Evolutionary conservation across 2,888 invertebrate genomes (phyloP).

Genomic region (Limenitis camilla): DNA sequence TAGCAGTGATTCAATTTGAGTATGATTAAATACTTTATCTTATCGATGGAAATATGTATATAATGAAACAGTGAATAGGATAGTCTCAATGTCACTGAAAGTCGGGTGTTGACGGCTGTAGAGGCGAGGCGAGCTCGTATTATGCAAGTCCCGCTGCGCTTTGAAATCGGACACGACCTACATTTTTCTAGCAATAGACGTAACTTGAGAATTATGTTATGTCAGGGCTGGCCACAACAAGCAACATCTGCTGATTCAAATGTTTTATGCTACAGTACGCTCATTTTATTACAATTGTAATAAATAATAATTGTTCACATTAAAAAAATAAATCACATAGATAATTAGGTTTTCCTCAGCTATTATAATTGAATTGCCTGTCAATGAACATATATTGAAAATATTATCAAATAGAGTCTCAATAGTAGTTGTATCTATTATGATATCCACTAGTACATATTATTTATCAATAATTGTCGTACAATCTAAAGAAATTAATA

Average conservation of each 20-base stretch:
- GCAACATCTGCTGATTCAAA: slow-evolving; percentile 6
- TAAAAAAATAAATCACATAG: no score
- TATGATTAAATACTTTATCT: slow-evolving; percentile 22
- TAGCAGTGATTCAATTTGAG: slow-evolving; percentile 22
- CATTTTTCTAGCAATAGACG: slow-evolving; percentile 59
- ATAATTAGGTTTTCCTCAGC: no score
- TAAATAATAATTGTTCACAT: no score
- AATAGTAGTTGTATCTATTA: neutral
- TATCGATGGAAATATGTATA: slow-evolving; percentile 18
- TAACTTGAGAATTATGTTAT: slow-evolving; percentile 52
- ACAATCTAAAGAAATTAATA: neutral
- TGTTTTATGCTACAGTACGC: neutral
- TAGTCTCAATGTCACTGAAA: slow-evolving; percentile 22
- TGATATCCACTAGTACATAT: neutral
- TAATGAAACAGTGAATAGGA: slow-evolving; percentile 7
- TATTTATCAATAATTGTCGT: neutral
- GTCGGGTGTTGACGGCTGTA: slow-evolving; percentile 10
- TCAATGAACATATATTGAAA: no score
- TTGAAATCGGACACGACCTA: slow-evolving; percentile 61
- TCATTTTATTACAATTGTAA: neutral
- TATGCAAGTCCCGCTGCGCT: slow-evolving; percentile 40
- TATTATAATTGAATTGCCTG: no score
- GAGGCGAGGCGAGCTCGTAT: slow-evolving; percentile 12
- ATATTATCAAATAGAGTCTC: no score
- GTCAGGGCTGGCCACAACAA: slow-evolving; percentile 21